Percentiles rank a stretch among this genome's conserved stretches.
phyloP scores from a whole-genome alignment of 2,113 vertebrate genomes.

The Antechinus stuartii region DNA sequence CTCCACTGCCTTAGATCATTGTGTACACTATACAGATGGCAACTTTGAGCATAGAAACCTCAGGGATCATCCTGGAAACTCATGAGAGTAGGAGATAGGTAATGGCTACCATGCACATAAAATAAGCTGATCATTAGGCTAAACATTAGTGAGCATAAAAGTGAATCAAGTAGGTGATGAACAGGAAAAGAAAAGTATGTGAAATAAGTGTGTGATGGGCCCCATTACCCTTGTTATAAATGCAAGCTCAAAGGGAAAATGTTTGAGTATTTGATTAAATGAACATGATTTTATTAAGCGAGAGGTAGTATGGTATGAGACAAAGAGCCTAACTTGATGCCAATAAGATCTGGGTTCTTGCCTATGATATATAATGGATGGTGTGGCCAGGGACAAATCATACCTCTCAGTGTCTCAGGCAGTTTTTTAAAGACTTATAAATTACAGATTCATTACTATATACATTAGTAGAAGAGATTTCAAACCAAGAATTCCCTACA shows the following conservation, averaged over 20 bases:
- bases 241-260: background rate
- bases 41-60: background rate
- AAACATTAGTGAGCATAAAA: background rate
- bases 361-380: background rate
- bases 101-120: background rate
- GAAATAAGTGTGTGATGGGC: conserved; percentile 26
- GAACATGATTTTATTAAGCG: conserved; percentile 29
- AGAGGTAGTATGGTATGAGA: background rate
- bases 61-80: conserved; percentile 7
- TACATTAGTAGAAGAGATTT: background rate
- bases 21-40: background rate
- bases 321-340: background rate
- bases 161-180: background rate
- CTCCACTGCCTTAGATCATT: background rate
- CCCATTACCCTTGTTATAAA: background rate
- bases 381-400: background rate
- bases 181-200: conserved; percentile 29
- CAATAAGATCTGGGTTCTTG: background rate
- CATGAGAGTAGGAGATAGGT: background rate
- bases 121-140: conserved; percentile 14
- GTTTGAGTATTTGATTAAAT: background rate
- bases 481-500: background rate
- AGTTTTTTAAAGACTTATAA: background rate
- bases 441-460: background rate
- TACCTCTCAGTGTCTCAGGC: background rate